Evolutionary conservation across 2,797 vertebrate species (phyloP).

Genomic region (Hypotaenidia okinawae): DNA sequence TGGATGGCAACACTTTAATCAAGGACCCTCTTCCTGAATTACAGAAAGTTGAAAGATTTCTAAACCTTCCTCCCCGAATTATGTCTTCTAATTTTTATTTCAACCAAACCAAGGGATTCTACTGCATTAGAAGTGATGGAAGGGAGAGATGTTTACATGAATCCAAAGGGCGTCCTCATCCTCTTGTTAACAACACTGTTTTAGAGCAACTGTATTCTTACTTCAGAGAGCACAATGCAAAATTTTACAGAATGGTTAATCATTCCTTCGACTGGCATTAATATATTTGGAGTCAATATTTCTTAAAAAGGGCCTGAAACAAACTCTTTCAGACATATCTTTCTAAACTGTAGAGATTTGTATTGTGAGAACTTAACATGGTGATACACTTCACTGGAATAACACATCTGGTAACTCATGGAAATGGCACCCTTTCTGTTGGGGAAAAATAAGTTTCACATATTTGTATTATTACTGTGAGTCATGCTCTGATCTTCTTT

Average conservation of each 20-base stretch:
- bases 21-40: constrained; percentile 89
- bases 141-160: constrained; percentile 92
- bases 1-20: constrained; percentile 91
- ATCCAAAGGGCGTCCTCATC: constrained; percentile 93
- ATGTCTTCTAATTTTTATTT: constrained; percentile 94
- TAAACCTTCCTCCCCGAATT: constrained; percentile 89
- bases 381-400: not conserved
- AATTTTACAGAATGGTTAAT: constrained; percentile 92
- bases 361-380: not conserved
- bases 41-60: constrained; percentile 90
- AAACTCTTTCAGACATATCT: constrained; percentile 14
- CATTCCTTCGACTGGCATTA: constrained; percentile 93
- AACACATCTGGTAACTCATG: not conserved
- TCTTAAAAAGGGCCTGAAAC: constrained; percentile 23
- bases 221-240: constrained; percentile 91
- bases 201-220: constrained; percentile 89
- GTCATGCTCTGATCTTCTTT: not conserved
- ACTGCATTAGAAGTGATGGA: constrained; percentile 92
- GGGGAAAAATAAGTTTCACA: not conserved
- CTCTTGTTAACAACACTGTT: constrained; percentile 87
- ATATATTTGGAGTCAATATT: not conserved
- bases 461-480: constrained; percentile 5
- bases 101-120: constrained; percentile 96
- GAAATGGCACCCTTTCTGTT: not conserved
- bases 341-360: not conserved